Percentiles rank a stretch among this genome's conserved stretches.
Conservation (phyloP, 1,140 invertebrate species). For the Solenopsis invicta region DNA sequence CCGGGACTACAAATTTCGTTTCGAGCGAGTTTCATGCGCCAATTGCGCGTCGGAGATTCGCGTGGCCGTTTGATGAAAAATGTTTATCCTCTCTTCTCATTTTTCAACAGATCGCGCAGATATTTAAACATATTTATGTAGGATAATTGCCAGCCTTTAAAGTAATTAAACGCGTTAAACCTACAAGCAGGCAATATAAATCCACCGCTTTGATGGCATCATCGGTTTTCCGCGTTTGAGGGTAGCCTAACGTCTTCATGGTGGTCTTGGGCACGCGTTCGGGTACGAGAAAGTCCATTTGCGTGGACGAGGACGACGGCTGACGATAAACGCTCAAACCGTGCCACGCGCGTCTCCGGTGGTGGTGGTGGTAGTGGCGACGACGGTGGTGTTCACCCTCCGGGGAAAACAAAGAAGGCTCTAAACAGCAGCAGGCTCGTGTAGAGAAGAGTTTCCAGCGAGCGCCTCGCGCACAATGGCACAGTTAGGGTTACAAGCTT, state of each 20-base stretch:
- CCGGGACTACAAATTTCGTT: slow-evolving; percentile 46
- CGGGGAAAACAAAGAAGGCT: slow-evolving; percentile 80
- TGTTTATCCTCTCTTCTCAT: neutral
- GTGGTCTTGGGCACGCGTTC: neutral
- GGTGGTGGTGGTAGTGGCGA: neutral
- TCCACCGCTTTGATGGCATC: neutral
- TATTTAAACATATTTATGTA: neutral
- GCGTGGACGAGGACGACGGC: slow-evolving; percentile 28
- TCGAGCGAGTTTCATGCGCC: neutral
- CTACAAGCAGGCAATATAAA: neutral
- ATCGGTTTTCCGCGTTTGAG: neutral
- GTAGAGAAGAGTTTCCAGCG: slow-evolving; percentile 75
- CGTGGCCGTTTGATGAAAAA: slow-evolving; percentile 29
- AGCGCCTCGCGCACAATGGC: slow-evolving; percentile 79
- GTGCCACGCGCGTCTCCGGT: slow-evolving; percentile 66
- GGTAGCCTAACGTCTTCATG: neutral
- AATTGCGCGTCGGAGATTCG: neutral
- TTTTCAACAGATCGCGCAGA: neutral
- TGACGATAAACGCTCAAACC: slow-evolving; percentile 67
- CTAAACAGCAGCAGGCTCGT: slow-evolving; percentile 74
- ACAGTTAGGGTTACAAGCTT: slow-evolving; percentile 84
- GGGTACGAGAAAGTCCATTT: slow-evolving; percentile 7
- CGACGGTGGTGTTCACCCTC: slow-evolving; percentile 45
- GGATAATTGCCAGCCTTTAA: slow-evolving; percentile 17
- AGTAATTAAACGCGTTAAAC: slow-evolving; percentile 72